Percentiles rank a stretch among this genome's conserved stretches.
phyloP scores from a whole-genome alignment of 2,888 invertebrate species.

The Zeuzera pyrina region DNA sequence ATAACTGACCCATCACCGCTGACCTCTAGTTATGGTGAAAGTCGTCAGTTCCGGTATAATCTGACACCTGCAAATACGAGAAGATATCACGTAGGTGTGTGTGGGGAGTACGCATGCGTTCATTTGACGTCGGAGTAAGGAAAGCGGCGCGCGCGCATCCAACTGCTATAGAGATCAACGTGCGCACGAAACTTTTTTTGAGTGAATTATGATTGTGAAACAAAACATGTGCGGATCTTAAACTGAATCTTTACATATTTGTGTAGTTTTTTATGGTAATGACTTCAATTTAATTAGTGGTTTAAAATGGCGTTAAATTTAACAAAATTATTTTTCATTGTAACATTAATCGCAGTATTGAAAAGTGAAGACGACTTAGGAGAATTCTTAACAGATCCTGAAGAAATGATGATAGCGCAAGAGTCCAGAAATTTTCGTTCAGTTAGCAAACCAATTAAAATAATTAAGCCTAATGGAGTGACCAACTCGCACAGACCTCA shows the following conservation, averaged over 20 bases:
- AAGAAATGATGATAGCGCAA: conserved; percentile 61
- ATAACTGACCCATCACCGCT: conserved; percentile 28
- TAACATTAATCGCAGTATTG: conserved; percentile 25
- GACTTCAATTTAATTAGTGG: too few relatives aligned
- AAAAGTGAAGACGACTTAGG: conserved; percentile 36
- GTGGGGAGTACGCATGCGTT: conserved; percentile 36
- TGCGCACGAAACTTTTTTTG: conserved; percentile 4
- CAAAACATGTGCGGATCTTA: too few relatives aligned
- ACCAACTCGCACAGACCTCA: conserved; percentile 64
- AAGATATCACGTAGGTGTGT: conserved; percentile 26
- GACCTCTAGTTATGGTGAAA: conserved; percentile 50
- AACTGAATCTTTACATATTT: too few relatives aligned
- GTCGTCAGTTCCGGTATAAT: conserved; percentile 61
- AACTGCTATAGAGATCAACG: conserved; percentile 25
- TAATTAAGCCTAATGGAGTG: conserved; percentile 36
- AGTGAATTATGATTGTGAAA: conserved; percentile 1
- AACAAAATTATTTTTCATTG: conserved; percentile 22
- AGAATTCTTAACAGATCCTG: conserved; percentile 47
- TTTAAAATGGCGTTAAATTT: conserved; percentile 32
- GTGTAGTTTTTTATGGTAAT: too few relatives aligned
- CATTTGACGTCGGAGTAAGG: conserved; percentile 44
- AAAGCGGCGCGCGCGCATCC: conserved; percentile 47
- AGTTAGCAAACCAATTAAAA: conserved; percentile 42
- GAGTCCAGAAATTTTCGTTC: conserved; percentile 57
- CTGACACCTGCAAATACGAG: conserved; percentile 36